Base-by-base conservation (phyloP, 2,888 invertebrate species). In the Xiphydria camelus region DNA sequence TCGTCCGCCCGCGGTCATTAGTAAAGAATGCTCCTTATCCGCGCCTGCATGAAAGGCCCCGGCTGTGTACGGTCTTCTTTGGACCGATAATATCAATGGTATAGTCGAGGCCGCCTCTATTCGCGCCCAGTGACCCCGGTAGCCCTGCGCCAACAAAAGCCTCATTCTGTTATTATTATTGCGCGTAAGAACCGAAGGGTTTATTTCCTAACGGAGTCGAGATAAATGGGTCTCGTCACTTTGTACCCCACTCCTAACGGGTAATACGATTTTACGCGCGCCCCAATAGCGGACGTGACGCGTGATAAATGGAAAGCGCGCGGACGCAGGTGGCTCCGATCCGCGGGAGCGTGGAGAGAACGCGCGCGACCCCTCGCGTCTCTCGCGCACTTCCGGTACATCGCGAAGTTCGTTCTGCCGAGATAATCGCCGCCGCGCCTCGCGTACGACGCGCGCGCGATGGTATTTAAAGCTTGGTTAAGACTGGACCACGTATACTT, bases 151-250 rank as follows among this genome's bases (percentile, higher is more conserved):
- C 43, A 61, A 68, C 64, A 72, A 70, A 65, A 67, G 69, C 47
- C 59, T 60, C 62, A 60, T 68, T 62, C 66, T 67, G 61, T 67
- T 65, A 59, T 70, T 70, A 66, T 62, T 68, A 62, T 68, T 66
- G 59, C 54, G 47, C 52, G 57, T 54, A 54, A 61, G 51, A 58
- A 47, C 55, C 54, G 47, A 51, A 59, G 59, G 59, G 64, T 57
- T 62, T 59, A 57, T 59, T 59, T 38, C 22, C 39, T 23, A 47
- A 52, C 26, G 14, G 40, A 20, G 19, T 49, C 43, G 46, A 52
- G 61, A 57, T 53, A 61, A 57, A 59, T 50, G 45, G 23, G 35
- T 45, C 17, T 38, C 37, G 19, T 37, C 35, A 43, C 37, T 38
- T 38, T 18, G 18, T 41, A 17, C 17, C 3, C 23, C 17, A 26